These are phyloP conservation scores for Erpornis zantholeuca DNA, from an alignment of 2,113 vertebrate species.

Conservation along the genomic window DNA sequence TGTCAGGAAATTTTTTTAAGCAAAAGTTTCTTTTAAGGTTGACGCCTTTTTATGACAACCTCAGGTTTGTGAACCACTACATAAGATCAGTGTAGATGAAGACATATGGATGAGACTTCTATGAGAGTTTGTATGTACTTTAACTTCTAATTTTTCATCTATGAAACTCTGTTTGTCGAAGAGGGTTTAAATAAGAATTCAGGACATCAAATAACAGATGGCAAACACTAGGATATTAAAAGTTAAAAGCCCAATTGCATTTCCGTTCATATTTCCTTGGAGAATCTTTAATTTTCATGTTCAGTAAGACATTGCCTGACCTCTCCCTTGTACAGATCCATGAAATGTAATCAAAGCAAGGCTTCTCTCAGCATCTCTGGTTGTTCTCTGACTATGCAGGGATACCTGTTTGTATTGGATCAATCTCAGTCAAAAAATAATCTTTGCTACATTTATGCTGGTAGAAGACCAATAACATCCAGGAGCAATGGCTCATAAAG, in stretches of 20 bases:
- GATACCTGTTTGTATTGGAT: neutral
- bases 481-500: neutral
- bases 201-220: slow-evolving; percentile 42
- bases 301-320: neutral
- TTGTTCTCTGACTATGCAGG: neutral
- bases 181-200: slow-evolving; percentile 39
- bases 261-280: neutral
- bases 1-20: neutral
- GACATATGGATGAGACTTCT: neutral
- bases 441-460: neutral
- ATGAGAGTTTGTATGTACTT: neutral
- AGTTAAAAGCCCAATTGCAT: neutral
- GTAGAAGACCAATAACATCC: neutral
- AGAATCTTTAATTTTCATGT: slow-evolving; percentile 7
- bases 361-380: neutral
- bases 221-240: slow-evolving; percentile 37
- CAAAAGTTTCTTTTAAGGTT: neutral
- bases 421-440: neutral
- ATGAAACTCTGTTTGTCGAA: neutral
- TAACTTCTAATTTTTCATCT: neutral
- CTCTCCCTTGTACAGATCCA: neutral
- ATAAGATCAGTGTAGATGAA: neutral
- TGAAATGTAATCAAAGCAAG: neutral
- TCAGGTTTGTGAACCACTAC: neutral
- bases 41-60: neutral